These are phyloP conservation scores for Muscicapa striata DNA, from an alignment of 2,797 vertebrate genomes.

Conservation along the genomic window DNA sequence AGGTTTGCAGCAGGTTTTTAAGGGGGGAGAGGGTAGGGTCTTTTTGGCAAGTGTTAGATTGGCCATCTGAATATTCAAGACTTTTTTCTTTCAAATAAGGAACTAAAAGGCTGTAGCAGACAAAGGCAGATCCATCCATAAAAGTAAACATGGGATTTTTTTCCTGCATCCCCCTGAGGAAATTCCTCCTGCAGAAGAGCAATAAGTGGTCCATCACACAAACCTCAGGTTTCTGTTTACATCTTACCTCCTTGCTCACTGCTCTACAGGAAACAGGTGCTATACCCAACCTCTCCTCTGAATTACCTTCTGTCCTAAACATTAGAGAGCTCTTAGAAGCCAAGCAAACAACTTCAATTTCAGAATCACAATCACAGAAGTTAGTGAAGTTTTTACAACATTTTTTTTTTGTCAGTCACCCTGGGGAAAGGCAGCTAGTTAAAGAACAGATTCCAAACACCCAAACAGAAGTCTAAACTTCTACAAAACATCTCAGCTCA, in stretches of 20 bases:
- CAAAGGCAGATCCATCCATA: neutral
- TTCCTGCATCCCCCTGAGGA: neutral
- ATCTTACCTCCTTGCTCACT: neutral
- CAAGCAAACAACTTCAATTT: neutral
- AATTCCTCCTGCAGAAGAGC: neutral
- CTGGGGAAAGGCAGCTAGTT: neutral
- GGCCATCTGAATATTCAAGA: neutral
- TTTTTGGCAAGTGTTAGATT: neutral
- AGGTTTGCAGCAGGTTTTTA: neutral
- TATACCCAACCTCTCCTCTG: neutral
- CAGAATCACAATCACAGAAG: neutral
- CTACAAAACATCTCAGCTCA: neutral
- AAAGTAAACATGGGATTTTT: accelerated
- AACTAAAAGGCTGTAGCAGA: neutral
- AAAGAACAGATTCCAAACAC: neutral
- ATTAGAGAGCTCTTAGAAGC: neutral
- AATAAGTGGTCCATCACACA: neutral
- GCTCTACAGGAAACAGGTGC: neutral
- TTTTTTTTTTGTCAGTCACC: too few relatives aligned
- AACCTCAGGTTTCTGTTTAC: neutral
- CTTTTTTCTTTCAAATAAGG: neutral
- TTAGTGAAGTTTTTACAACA: neutral
- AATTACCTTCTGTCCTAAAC: neutral
- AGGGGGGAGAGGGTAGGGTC: accelerated
- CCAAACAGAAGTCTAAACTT: neutral